Percentiles rank a stretch among this genome's conserved stretches.
phyloP scores from a whole-genome alignment of 1,140 invertebrate species.

The Pomphorhynchus laevis region DNA sequence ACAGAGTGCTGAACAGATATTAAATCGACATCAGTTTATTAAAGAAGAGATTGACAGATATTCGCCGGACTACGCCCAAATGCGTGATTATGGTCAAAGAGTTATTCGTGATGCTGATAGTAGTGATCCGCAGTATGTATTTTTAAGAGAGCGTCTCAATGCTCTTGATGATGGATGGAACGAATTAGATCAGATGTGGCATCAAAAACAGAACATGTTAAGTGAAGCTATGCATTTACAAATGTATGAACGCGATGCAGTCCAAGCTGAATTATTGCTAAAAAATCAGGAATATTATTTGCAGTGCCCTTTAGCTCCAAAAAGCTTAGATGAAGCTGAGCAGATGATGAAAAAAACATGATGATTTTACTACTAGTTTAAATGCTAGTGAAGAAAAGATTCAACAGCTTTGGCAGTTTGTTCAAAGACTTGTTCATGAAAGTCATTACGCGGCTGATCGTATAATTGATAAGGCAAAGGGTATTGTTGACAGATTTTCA shows the following conservation, averaged over 20 bases:
- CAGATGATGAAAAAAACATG: conserved; percentile 77
- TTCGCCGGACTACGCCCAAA: conserved; percentile 70
- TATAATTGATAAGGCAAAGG: conserved; percentile 22
- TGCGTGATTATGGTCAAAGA: conserved; percentile 94
- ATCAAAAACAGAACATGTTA: conserved; percentile 64
- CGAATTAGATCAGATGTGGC: conserved; percentile 95
- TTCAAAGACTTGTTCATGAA: conserved; percentile 46
- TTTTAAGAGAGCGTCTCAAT: conserved; percentile 66
- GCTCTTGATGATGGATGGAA: conserved; percentile 92
- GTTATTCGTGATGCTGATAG: conserved; percentile 36
- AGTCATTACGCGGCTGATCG: conserved; percentile 58
- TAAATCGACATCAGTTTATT: conserved; percentile 73
- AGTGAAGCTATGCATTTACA: conserved; percentile 25
- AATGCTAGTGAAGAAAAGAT: conserved; percentile 98
- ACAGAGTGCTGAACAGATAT: conserved; percentile 66
- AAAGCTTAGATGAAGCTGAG: conserved; percentile 56
- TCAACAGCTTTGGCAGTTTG: conserved; percentile 62
- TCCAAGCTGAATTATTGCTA: conserved; percentile 76
- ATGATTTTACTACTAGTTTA: conserved; percentile 92
- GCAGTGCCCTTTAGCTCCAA: conserved; percentile 28
- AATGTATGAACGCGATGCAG: conserved; percentile 69
- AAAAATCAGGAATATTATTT: conserved; percentile 83
- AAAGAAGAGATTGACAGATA: conserved; percentile 96
- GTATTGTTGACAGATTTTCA: neutral
- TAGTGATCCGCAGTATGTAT: conserved; percentile 84